Base-by-base conservation (phyloP, 2,113 vertebrate species). In the Cacatua alba region DNA sequence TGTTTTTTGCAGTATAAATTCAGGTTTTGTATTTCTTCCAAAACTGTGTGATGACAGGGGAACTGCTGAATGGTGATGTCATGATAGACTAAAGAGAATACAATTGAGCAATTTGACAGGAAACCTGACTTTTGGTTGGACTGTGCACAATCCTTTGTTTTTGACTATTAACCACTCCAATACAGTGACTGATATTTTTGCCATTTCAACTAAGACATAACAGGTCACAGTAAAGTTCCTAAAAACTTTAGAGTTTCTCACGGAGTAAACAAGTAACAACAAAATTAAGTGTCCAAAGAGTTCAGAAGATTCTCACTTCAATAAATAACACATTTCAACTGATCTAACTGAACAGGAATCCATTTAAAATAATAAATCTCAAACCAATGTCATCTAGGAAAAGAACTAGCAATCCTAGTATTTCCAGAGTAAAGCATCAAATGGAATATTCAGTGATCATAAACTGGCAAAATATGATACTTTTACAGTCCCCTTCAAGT, bases 81-180 rank as follows among this genome's bases (percentile, higher is more conserved):
- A 95, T 68, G 51, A 60, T 17, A 55, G 69, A 78, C 93, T 95
- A 82, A 92, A 83, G 79, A 96, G 92, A 97, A 96, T 88, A 92
- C 60, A 96, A 28, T 96, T 96, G 94, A 96, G 96, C 90, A 97
- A 96, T 71, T 92, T 75, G 82, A 96, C 94, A 96, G 94, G 94
- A 96, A 94, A 96, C 60, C 21, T 96, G 88, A 90, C 72, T 95
- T 95, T 88, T 86, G 13, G 37, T 92, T 94, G 86, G 79, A 90
- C 60, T 78, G 20, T 62, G 31, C 10, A 69, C 37, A 93, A 18
- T 75, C 10, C 26, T 96, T 96, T 96, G 91, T 49, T 85, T 93
- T 92, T 64, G 29, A 48, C 19, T 57, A 19, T 37, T 88, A 92
- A 86, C 69, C 18, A 41, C 55, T 64, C 62, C 26, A 71, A 16